These are phyloP conservation scores for Xiphophorus couchianus DNA, from an alignment of 2,113 vertebrate genomes.

Conservation along the genomic window DNA sequence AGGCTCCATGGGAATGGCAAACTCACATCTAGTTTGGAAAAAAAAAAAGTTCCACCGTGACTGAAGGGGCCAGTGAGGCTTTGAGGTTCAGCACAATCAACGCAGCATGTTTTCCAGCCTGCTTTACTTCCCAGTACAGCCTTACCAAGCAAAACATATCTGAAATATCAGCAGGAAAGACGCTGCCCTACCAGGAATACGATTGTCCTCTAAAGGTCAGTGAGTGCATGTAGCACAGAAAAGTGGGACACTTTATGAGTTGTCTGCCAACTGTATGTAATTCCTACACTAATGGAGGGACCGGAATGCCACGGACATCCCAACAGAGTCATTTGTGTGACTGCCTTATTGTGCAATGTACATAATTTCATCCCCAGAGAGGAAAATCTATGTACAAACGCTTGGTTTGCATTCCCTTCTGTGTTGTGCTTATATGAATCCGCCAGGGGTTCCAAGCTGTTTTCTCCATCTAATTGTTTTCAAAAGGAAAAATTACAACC, in stretches of 20 bases:
- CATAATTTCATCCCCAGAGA: constrained; percentile 34
- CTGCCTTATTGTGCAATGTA: constrained; percentile 39
- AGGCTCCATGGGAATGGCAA: constrained; percentile 48
- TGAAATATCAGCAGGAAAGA: constrained; percentile 31
- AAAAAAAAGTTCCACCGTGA: constrained; percentile 50
- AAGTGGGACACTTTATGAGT: constrained; percentile 18
- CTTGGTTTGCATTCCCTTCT: constrained; percentile 40
- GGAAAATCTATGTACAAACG: constrained; percentile 42
- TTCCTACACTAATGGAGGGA: constrained; percentile 37
- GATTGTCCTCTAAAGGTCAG: constrained; percentile 22
- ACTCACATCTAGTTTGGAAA: constrained; percentile 36
- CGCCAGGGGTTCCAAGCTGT: constrained; percentile 59
- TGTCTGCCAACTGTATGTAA: constrained; percentile 26
- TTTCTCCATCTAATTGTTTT: constrained; percentile 57
- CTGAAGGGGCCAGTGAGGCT: constrained; percentile 55
- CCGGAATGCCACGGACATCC: constrained; percentile 46
- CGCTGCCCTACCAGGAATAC: constrained; percentile 3
- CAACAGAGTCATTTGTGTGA: constrained; percentile 36
- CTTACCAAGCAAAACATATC: constrained; percentile 54
- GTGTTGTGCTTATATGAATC: constrained; percentile 59
- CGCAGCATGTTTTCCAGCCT: constrained; percentile 32
- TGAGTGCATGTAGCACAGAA: constrained; percentile 10
- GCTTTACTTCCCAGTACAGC: constrained; percentile 19
- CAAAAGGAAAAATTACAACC: constrained; percentile 53
- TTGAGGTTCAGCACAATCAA: constrained; percentile 50